Percentiles rank a stretch among this genome's conserved stretches.
These are phyloP conservation scores for Pyrgilauda ruficollis DNA, from an alignment of 2,113 vertebrate genomes.

Conservation along the genomic window DNA sequence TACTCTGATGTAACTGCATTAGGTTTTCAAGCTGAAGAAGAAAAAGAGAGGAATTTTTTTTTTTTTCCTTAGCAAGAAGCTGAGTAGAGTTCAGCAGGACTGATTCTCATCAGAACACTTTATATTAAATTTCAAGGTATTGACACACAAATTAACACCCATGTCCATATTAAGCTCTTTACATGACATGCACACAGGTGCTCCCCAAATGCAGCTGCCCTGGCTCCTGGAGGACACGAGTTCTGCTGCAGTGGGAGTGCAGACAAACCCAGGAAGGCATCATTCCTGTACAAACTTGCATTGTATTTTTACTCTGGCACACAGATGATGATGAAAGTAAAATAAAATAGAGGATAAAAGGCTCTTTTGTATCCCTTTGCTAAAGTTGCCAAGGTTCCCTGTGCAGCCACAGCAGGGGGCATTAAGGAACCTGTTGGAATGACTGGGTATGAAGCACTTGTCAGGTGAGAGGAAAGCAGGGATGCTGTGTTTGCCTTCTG, in stretches of 20 bases:
- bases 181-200: neutral
- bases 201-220: neutral
- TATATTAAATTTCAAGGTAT: neutral
- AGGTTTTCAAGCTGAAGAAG: neutral
- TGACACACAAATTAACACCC: neutral
- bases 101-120: neutral
- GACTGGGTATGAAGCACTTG: neutral
- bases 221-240: neutral
- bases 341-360: neutral
- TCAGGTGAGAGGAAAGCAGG: neutral
- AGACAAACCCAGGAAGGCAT: neutral
- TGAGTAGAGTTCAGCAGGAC: neutral
- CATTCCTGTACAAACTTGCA: neutral
- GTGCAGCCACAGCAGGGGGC: neutral
- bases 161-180: neutral
- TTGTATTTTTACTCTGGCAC: neutral
- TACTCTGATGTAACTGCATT: neutral
- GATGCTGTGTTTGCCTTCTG: neutral
- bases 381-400: neutral
- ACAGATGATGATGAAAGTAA: neutral
- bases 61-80: neutral
- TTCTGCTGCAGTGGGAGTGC: neutral
- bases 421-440: neutral
- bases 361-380: neutral
- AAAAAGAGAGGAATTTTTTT: neutral